Base-by-base conservation (phyloP, 2,113 vertebrate genomes). In the Caloenas nicobarica region DNA sequence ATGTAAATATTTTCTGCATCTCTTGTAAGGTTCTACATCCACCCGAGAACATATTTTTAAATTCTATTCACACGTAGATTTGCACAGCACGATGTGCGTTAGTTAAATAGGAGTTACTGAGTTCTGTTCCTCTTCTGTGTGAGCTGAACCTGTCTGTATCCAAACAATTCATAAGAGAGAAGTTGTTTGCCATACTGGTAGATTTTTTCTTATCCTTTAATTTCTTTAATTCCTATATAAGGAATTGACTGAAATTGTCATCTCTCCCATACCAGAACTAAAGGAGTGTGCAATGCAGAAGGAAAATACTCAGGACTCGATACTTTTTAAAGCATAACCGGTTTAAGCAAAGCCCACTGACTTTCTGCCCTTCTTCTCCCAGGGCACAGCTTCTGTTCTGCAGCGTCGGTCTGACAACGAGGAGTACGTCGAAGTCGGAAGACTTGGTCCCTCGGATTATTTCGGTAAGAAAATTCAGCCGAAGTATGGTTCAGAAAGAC, bases 311-410 rank as follows among this genome's bases (percentile, higher is more conserved):
- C n/a, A 12, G 60, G 38, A 28, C 50, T 78, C 2, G 3, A 5
- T 40, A 7, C 9, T 50, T 90, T 56, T 62, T 14, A 0, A 68
- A 36, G 38, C 16, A 5, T 31, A 25, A 21, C 4, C 33, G 34
- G 21, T 66, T 78, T 62, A 60, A 93, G 57, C 40, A 72, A 62
- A 94, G 40, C 58, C 26, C 73, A 6, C 17, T 92, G 76, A 96
- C 66, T 40, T 13, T 62, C 40, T 53, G 31, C 31, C 2, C 46
- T 78, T 97, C 81, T 58, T 38, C 96, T 92, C 66, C 16, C 97
- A 99, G 99, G 99, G 99, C 88, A 99, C 99, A 2, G 99, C 99
- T 48, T 99, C 99, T 0, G 99, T 99, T 66, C 98, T 99, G 84
- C 99, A 99, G 98, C 99, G 99, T 93, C 96, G 99, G 72, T 99